Evolutionary conservation across 2,113 vertebrate species (phyloP).

Genomic region (Dryoscopus gambensis): DNA sequence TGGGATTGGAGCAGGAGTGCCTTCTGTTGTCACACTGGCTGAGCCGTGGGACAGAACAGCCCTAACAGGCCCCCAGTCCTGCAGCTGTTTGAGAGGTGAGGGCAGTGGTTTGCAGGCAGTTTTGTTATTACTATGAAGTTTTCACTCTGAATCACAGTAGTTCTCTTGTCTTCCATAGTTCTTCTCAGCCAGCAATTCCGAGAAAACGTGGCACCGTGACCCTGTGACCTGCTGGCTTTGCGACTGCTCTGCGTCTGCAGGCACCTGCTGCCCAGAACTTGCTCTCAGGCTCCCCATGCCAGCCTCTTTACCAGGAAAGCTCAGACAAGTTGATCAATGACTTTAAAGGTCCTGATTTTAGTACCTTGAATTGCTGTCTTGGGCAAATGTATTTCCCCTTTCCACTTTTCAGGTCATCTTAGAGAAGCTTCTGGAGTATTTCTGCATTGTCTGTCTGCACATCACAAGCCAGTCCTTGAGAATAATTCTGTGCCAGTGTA

Average conservation of each 20-base stretch:
- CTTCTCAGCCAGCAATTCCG: background rate
- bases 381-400: background rate
- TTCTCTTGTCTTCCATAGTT: background rate
- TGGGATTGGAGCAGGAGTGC: background rate
- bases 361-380: background rate
- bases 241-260: background rate
- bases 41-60: background rate
- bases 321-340: background rate
- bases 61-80: background rate
- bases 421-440: background rate
- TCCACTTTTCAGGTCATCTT: background rate
- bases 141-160: background rate
- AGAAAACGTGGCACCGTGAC: background rate
- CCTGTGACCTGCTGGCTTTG: background rate
- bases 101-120: background rate
- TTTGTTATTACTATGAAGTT: background rate
- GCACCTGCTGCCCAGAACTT: background rate
- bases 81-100: background rate
- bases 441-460: background rate
- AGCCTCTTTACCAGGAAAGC: background rate
- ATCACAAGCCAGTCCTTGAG: background rate
- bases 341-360: background rate
- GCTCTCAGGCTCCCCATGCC: background rate
- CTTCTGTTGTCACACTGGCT: background rate
- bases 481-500: background rate